Evolutionary conservation across 2,113 vertebrate species (phyloP).

Genomic region (Donacobius atricapilla): DNA sequence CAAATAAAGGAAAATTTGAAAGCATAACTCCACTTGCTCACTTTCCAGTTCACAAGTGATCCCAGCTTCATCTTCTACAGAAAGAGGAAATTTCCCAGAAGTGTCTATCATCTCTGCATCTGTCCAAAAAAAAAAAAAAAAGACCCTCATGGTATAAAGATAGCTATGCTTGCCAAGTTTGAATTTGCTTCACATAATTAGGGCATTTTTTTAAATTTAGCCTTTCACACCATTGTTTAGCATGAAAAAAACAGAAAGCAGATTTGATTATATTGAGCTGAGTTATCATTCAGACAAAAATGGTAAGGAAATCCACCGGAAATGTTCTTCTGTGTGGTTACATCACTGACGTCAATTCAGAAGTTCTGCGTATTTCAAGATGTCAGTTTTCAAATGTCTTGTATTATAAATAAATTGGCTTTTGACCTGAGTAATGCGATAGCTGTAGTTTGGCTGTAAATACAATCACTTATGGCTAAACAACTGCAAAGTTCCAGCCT

Average conservation of each 20-base stretch:
- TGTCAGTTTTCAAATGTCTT: slow-evolving; percentile 61
- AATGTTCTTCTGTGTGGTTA: slow-evolving; percentile 35
- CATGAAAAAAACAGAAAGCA: not conserved
- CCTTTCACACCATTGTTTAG: not conserved
- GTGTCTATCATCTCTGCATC: not conserved
- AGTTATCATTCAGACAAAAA: slow-evolving; percentile 39
- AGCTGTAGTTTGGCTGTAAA: slow-evolving; percentile 41
- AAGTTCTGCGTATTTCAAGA: slow-evolving; percentile 45
- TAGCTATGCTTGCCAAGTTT: not conserved
- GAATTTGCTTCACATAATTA: not conserved
- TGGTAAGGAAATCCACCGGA: slow-evolving; percentile 1
- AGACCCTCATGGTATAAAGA: not conserved
- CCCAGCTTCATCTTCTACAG: not conserved
- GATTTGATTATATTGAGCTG: not conserved
- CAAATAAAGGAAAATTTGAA: not conserved
- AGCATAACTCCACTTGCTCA: not conserved
- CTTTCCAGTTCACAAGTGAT: not conserved
- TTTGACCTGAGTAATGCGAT: slow-evolving; percentile 47
- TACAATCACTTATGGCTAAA: slow-evolving; percentile 44
- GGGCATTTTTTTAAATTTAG: not conserved
- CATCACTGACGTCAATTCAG: slow-evolving; percentile 65
- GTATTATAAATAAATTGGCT: slow-evolving; percentile 64
- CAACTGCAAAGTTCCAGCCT: not conserved
- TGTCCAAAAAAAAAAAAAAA: not conserved
- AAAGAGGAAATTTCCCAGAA: not conserved